Evolutionary conservation across 1,140 invertebrate genomes (phyloP), one percentile per base, ranked within the genome.

Genomic region (Akabosia matsudoensis): DNA sequence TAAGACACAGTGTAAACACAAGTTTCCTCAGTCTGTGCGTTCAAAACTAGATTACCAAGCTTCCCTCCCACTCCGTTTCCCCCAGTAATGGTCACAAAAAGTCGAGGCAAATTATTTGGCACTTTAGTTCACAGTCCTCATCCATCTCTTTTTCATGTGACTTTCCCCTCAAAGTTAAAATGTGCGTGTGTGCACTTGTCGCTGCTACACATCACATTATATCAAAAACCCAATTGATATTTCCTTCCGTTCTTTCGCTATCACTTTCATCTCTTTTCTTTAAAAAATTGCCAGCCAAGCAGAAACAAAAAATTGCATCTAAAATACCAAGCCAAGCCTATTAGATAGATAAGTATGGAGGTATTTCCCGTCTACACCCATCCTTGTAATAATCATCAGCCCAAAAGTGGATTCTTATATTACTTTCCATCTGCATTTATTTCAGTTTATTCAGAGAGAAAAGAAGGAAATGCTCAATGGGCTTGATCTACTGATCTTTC

Each of bases 31-130:
- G 13, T 67, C n/a, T 67, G 13, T 30, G 7, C 13, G 1, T 22
- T 30, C 4, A 67, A 10, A 28, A 67, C 28, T 56, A 56, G 7
- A 45, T 45, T 67, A 67, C 61, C 31, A 30, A 67, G n/a, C 31
- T 67, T 67, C 7, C 61, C 31, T 67, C 24, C 30, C 31, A 24
- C 61, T 67, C 30, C n/a, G 7, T 30, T 31, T 61, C 54, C 54
- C 24, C 61, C 28, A 2, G 3, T 67, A 67, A 67, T 67, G 61
- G 61, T 31, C 61, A 31, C 24, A 67, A 67, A 30, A 67, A 67
- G 61, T 67, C 61, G 31, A 67, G 61, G 61, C 61, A 67, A 67
- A 67, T 67, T 67, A 67, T 67, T 67, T 67, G 61, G 31, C 61
- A 67, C 61, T 67, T 67, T 67, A 30, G 24, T 67, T 67, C 61